Conservation (phyloP, 2,113 vertebrate species). For the Hyla sarda region DNA sequence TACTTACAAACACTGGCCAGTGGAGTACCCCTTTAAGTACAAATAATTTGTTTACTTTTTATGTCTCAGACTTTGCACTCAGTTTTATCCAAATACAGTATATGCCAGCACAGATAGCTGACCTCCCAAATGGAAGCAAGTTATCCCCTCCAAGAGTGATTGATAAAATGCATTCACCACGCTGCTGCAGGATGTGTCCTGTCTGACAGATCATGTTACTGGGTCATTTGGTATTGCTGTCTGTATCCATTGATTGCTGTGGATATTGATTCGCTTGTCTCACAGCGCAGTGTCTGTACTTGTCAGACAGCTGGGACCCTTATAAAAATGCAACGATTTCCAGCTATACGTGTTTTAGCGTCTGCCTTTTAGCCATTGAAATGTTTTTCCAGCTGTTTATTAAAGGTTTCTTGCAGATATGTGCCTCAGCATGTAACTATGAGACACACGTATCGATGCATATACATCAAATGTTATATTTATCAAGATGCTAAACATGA, state of each 20-base stretch:
- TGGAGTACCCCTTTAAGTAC: no score
- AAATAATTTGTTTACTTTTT: no score
- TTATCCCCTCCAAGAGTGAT: neutral
- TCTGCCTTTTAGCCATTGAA: constrained; percentile 16
- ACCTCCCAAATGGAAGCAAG: neutral
- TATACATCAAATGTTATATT: neutral
- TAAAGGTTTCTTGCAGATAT: neutral
- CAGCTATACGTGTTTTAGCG: neutral
- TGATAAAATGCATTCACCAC: neutral
- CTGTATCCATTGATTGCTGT: neutral
- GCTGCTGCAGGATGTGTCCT: neutral
- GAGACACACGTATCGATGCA: neutral
- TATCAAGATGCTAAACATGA: neutral
- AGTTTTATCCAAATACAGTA: neutral
- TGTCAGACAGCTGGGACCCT: constrained; percentile 15
- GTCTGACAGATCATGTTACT: neutral
- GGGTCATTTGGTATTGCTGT: constrained; percentile 1
- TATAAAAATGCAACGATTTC: constrained; percentile 1
- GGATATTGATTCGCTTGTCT: constrained; percentile 2
- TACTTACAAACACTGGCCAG: no score
- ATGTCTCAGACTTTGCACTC: no score
- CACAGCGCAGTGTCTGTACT: constrained; percentile 10
- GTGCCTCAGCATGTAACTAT: neutral
- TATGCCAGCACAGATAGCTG: neutral
- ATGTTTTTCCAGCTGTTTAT: neutral